phyloP scores from a whole-genome alignment of 2,888 invertebrate genomes.

The Drymonia ruficornis region DNA sequence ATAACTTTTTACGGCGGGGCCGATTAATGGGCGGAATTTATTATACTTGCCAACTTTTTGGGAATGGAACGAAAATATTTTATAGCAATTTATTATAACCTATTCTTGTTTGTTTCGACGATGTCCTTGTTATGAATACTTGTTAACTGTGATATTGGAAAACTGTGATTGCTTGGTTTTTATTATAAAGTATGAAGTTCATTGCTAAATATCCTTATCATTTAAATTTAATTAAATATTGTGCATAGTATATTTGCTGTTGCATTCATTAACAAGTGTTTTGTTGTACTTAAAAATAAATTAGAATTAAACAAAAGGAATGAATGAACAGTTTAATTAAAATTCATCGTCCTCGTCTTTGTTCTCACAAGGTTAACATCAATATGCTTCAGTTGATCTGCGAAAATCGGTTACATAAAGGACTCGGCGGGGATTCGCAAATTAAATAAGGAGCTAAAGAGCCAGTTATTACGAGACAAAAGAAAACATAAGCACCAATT shows the following conservation, averaged over 20 bases:
- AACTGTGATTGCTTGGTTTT: not conserved
- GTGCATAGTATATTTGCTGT: conserved; percentile 3
- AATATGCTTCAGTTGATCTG: conserved; percentile 49
- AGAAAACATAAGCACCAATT: conserved; percentile 42
- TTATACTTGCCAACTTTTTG: conserved; percentile 42
- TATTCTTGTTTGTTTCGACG: conserved; percentile 30
- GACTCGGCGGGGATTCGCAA: conserved; percentile 48
- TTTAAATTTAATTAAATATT: not conserved
- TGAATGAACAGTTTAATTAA: conserved; percentile 50
- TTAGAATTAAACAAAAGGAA: conserved; percentile 34
- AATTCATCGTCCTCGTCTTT: conserved; percentile 48
- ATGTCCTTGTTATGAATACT: conserved; percentile 10
- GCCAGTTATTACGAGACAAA: conserved; percentile 47
- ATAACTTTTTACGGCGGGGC: conserved; percentile 53
- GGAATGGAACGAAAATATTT: conserved; percentile 34
- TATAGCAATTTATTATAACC: conserved; percentile 21
- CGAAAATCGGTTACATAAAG: conserved; percentile 51
- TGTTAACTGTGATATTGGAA: not conserved
- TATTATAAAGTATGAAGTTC: conserved; percentile 3
- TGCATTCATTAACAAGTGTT: not conserved
- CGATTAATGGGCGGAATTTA: conserved; percentile 49
- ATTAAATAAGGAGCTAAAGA: conserved; percentile 51
- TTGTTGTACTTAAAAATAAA: conserved; percentile 10
- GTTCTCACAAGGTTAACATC: conserved; percentile 53
- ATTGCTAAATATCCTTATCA: not conserved